Evolutionary conservation across 2,113 vertebrate species (phyloP).

Genomic region (Pseudopipra pipra): DNA sequence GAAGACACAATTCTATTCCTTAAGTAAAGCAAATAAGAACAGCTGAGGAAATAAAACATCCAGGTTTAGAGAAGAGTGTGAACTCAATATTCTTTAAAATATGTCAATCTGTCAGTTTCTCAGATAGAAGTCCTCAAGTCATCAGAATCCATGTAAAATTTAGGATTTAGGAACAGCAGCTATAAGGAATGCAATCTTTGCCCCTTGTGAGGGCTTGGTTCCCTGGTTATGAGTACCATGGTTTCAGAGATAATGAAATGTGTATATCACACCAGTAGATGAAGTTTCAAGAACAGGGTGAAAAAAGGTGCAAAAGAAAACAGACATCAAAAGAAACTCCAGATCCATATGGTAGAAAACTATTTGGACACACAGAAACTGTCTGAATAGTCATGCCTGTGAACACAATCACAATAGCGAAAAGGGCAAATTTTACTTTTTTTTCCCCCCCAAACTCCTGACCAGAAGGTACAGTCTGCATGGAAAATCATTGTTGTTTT

Average conservation of each 20-base stretch:
- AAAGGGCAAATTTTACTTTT: not conserved
- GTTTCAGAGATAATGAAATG: not conserved
- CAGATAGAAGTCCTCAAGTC: not conserved
- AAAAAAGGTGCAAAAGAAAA: not conserved
- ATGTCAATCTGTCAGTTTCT: not conserved
- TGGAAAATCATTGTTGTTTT: fast-evolving
- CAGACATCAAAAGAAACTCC: not conserved
- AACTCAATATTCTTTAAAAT: not conserved
- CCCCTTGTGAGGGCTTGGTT: not conserved
- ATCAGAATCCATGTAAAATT: not conserved
- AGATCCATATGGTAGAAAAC: not conserved
- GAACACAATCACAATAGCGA: not conserved
- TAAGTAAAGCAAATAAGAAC: not conserved
- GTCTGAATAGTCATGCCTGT: not conserved
- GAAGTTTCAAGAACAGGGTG: not conserved
- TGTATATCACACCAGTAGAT: not conserved
- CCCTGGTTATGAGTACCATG: not conserved
- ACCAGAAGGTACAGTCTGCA: not conserved
- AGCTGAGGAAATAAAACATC: not conserved
- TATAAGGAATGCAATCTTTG: fast-evolving
- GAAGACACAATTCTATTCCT: not conserved
- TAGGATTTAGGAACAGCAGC: not conserved
- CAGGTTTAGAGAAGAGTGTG: not conserved
- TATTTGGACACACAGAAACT: not conserved
- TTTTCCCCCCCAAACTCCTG: fast-evolving